phyloP scores from a whole-genome alignment of 1,140 invertebrate species.

The Tetragnatha versicolor region DNA sequence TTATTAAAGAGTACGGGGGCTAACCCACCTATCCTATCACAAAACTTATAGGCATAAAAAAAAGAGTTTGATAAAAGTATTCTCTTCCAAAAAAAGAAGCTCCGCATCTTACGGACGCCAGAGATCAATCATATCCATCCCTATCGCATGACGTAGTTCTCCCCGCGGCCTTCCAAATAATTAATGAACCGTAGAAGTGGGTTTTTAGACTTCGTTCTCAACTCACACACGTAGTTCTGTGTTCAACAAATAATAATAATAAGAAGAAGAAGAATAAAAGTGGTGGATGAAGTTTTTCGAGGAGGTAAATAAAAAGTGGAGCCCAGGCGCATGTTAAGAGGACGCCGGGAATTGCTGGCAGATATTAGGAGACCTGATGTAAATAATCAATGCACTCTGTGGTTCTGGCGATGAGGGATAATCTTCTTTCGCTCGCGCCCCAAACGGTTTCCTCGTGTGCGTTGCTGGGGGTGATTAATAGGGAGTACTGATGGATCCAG shows the following conservation, averaged over 20 bases:
- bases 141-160: constrained; percentile 31
- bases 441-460: too few species aligned
- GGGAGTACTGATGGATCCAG: too few species aligned
- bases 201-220: constrained; percentile 30
- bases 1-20: constrained; percentile 14
- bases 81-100: background rate
- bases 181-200: constrained; percentile 37
- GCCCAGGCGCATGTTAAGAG: background rate
- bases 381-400: constrained; percentile 25
- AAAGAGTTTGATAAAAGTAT: constrained; percentile 13
- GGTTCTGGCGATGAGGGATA: too few species aligned
- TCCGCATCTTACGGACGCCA: background rate
- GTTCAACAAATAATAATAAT: constrained; percentile 32
- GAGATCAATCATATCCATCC: constrained; percentile 27
- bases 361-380: constrained; percentile 13
- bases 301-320: constrained; percentile 14
- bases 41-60: background rate
- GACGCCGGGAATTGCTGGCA: constrained; percentile 19
- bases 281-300: constrained; percentile 34
- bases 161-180: constrained; percentile 17
- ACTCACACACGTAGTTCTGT: constrained; percentile 25
- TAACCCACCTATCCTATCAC: too few species aligned
- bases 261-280: background rate
- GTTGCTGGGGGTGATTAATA: too few species aligned
- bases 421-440: too few species aligned